phyloP scores from a whole-genome alignment of 1,140 invertebrate species.

The Calephelis nemesis region DNA sequence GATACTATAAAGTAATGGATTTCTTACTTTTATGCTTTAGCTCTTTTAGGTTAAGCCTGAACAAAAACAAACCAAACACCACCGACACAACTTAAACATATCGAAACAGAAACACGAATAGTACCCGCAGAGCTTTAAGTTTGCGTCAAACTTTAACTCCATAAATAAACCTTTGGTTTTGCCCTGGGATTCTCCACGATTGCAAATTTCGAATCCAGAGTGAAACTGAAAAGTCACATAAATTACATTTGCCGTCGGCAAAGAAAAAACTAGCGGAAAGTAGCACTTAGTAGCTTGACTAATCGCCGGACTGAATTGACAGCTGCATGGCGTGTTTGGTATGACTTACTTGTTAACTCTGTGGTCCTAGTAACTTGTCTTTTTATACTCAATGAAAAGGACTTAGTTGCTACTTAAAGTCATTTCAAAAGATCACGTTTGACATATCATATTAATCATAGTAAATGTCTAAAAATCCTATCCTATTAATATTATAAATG shows the following conservation, averaged over 20 bases:
- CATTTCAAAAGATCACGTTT: no score
- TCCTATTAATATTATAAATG: no score
- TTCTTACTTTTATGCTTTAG: no score
- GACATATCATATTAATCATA: no score
- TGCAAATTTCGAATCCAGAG: slow-evolving; percentile 58
- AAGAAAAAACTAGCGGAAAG: slow-evolving; percentile 73
- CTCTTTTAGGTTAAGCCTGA: no score
- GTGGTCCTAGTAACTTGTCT: no score
- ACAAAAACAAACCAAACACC: background rate
- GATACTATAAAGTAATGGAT: no score
- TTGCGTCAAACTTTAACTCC: slow-evolving; percentile 51
- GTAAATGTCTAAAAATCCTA: no score
- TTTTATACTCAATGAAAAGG: no score
- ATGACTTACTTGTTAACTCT: slow-evolving; percentile 7
- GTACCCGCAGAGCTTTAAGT: slow-evolving; percentile 63
- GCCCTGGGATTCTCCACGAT: slow-evolving; percentile 62
- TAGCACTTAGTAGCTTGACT: slow-evolving; percentile 74
- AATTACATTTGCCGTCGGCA: slow-evolving; percentile 66
- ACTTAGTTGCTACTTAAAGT: no score
- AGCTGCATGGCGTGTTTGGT: slow-evolving; percentile 52
- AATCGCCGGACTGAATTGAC: slow-evolving; percentile 68
- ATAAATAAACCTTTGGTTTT: slow-evolving; percentile 78
- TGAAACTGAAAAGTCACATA: slow-evolving; percentile 75
- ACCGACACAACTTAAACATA: background rate
- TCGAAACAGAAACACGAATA: slow-evolving; percentile 14